Conservation (phyloP, 2,113 vertebrate genomes). For the Pluvianellus socialis region DNA sequence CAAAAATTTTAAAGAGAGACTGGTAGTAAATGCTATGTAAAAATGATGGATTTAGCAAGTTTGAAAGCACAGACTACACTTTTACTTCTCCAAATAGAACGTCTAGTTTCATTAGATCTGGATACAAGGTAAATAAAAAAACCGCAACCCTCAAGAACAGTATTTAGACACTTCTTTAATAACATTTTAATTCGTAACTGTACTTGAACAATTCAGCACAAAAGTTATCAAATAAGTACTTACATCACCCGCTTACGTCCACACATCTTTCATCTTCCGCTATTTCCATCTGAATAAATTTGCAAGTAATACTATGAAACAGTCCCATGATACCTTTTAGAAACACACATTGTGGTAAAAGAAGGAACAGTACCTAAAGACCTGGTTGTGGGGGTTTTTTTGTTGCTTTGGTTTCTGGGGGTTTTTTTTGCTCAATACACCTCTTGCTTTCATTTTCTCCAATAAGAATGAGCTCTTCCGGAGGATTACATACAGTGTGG, state of each 20-base stretch:
- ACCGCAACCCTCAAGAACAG: neutral
- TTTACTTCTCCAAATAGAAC: neutral
- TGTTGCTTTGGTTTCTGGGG: no score
- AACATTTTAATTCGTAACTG: neutral
- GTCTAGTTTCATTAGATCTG: neutral
- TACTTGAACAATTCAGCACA: neutral
- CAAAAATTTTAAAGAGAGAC: neutral
- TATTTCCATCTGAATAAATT: neutral
- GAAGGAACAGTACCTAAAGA: neutral
- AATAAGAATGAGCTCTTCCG: neutral
- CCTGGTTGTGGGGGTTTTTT: no score
- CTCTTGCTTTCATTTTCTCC: neutral
- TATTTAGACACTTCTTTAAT: neutral
- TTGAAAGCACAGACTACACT: neutral
- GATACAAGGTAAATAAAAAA: neutral
- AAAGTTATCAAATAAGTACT: neutral
- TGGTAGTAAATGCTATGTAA: neutral
- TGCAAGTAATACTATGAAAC: neutral
- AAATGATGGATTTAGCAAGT: neutral
- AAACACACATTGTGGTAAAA: neutral
- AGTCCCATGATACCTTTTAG: neutral
- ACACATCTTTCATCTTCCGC: neutral
- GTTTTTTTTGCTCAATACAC: neutral
- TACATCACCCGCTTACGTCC: rapidly evolving
- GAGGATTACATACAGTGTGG: neutral